Evolutionary conservation across 2,888 invertebrate species (phyloP), one percentile per base, ranked within the genome.

Genomic region (Psylliodes chrysocephalus): DNA sequence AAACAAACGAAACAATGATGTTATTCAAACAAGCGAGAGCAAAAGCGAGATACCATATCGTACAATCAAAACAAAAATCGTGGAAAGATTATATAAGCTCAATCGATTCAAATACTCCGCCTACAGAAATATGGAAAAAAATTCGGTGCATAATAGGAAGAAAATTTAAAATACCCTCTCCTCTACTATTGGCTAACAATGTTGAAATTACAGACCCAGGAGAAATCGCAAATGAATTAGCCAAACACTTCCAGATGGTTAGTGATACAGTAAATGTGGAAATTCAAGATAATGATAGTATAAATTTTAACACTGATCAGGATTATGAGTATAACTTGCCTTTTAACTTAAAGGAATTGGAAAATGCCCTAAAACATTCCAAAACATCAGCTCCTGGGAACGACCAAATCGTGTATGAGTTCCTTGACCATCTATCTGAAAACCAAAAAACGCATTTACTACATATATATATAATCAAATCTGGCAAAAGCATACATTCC

Each of bases 401-500:
- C 1, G 59, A 63, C 17, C 38, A 19, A 7, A 22, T 63, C 5
- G 15, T 35, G 8, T 47, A 59, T 25, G 59, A 53, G n/a, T 17
- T 59, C 17, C 18, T 63, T 8, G 40, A 25, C 12, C 22, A 54
- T 0, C 19, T 63, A 0, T 12, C 59, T 3, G 1, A 14, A 8
- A n/a, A 46, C 14, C 19, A 12, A 54, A 59, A 54, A 22, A n/a
- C n/a, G 18, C 1, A 10, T 1, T 2, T 60, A 0, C 10, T 64
- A n/a, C n/a, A n/a, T n/a, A 52, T 2, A 7, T 60, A n/a, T 67
- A 33, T 6, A 63, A 66, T 14, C 33, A 30, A 10, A 49, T 66
- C 22, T 66, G 59, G 19, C 14, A 8, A 12, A 22, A 30, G 52
- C 19, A 33, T 6, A 30, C 22, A 2, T 64, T 42, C 38, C 59